Percentiles rank a stretch among this genome's conserved stretches.
Evolutionary conservation across 2,888 invertebrate species (phyloP).

Genomic region (Trachelus troglodyta): DNA sequence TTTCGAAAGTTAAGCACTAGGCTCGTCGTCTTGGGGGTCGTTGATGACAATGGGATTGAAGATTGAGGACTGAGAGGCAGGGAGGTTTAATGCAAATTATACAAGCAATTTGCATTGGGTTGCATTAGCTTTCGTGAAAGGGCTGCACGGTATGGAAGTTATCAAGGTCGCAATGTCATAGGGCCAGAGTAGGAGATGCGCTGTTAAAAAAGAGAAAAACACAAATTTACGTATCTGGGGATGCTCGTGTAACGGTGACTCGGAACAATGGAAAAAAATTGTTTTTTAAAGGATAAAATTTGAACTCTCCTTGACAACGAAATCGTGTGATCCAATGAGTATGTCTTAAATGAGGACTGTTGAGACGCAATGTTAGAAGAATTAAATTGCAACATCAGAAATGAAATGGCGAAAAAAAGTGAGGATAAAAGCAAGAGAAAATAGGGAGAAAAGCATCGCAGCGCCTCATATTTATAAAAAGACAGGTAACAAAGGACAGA

Average conservation of each 20-base stretch:
- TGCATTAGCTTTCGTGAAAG: background rate
- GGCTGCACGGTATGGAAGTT: background rate
- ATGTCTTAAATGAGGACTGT: too few species aligned
- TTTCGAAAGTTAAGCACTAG: background rate
- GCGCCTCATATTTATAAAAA: too few species aligned
- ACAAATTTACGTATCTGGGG: background rate
- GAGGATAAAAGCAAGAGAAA: constrained; percentile 2
- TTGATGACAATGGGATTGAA: background rate
- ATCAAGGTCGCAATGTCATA: background rate
- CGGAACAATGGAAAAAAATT: background rate
- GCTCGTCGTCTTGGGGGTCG: background rate
- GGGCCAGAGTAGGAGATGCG: background rate
- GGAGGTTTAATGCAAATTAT: background rate
- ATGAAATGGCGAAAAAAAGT: constrained; percentile 4
- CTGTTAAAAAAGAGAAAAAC: background rate
- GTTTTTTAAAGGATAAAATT: background rate
- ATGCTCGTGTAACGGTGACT: background rate
- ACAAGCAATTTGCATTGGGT: background rate
- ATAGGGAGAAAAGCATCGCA: background rate
- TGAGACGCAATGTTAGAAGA: background rate
- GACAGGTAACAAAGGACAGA: too few species aligned
- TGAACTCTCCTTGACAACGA: background rate
- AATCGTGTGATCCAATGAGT: background rate
- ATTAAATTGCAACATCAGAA: background rate
- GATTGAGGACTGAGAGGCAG: background rate